Evolutionary conservation across 2,797 vertebrate species (phyloP), one percentile per base, ranked within the genome.

Genomic region (Siniperca obscura): DNA sequence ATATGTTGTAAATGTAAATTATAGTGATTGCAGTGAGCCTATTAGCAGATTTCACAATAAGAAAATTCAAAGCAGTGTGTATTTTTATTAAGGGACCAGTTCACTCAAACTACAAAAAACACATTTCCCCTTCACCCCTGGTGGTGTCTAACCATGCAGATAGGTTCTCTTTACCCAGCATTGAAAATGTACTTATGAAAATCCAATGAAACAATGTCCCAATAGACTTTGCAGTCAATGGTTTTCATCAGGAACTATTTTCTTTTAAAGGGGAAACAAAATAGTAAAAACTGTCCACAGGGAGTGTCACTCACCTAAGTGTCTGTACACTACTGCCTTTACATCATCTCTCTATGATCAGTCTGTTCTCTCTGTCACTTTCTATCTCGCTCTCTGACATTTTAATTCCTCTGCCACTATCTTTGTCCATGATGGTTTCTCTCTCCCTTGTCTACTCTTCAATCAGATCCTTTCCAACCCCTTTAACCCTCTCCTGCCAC

Each of bases 341-440:
- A 30, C 42, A 22, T 70, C 65, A 17, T 68, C 34, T 55, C 22
- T 55, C 68, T 60, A 52, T 66, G 34, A 71, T 74, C 73, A n/a
- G 71, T 77, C 64, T 74, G 55, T 70, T 81, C 70, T 85, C 73
- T 80, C 67, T 62, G 74, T 79, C 85, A 72, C 77, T 80, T 46
- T 84, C 72, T 77, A 55, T 84, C 80, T 89, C 53, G 3, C 53
- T 56, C 27, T 66, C 70, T 90, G 89, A 84, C 86, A 48, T 50
- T 90, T 89, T 88, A 87, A 90, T 78, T 88, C 86, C 67, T 89
- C 79, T 80, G 56, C 81, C 90, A 86, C 83, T 86, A 75, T 87
- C 82, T 87, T 84, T 93, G 81, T 90, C 83, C 81, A 78, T 16
- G 46, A 70, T 84, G 84, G 52, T 83, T 86, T 86, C 76, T 64